Evolutionary conservation across 2,888 invertebrate genomes (phyloP).

Genomic region (Diloba caeruleocephala): DNA sequence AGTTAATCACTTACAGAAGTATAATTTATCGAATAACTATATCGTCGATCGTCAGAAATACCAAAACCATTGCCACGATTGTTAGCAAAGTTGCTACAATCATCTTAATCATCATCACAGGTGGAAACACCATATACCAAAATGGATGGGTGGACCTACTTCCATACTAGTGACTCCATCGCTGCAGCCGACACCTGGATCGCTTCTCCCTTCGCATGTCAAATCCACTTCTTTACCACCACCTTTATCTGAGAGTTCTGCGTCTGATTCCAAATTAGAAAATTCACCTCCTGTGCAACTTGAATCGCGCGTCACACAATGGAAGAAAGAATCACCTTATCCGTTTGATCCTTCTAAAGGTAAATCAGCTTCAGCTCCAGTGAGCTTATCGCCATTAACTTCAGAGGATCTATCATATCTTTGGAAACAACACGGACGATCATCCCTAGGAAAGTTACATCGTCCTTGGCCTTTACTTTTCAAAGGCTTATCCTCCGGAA

Average conservation of each 20-base stretch:
- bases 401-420: background rate
- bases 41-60: too few species aligned
- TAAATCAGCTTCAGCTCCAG: background rate
- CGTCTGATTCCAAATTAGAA: background rate
- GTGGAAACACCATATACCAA: background rate
- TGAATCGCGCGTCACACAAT: constrained; percentile 15
- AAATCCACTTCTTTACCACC: background rate
- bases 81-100: too few species aligned
- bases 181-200: background rate
- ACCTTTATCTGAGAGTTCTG: background rate
- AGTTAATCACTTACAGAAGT: too few species aligned
- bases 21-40: too few species aligned
- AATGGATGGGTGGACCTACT: background rate
- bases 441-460: background rate
- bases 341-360: constrained; percentile 1
- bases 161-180: background rate
- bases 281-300: constrained; percentile 2
- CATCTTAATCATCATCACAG: too few species aligned
- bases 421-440: background rate
- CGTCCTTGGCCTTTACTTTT: too few species aligned
- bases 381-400: background rate
- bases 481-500: background rate
- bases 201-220: background rate
- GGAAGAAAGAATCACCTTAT: background rate
- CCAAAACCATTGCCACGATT: too few species aligned